Evolutionary conservation across 1,140 invertebrate species (phyloP).

Genomic region (Pentalonia nigronervosa): DNA sequence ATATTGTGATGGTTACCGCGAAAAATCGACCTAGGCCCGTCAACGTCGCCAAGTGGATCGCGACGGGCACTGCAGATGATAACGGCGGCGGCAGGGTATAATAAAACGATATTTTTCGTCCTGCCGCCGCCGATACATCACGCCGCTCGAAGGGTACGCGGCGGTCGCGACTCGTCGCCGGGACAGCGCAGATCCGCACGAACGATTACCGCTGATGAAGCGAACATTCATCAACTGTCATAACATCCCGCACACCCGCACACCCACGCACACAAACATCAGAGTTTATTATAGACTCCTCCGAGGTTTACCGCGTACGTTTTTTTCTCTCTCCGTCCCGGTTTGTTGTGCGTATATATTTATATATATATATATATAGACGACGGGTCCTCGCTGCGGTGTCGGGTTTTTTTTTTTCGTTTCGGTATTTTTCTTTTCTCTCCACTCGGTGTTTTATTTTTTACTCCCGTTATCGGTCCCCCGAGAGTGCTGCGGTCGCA

Average conservation of each 20-base stretch:
- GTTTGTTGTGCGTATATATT: neutral
- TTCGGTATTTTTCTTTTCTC: slow-evolving; percentile 20
- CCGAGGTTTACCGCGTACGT: neutral
- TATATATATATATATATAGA: neutral
- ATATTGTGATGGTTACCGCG: neutral
- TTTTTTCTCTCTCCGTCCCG: neutral
- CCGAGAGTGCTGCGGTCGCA: neutral
- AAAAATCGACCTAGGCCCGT: neutral
- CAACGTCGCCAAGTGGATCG: neutral
- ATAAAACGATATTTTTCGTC: slow-evolving; percentile 56
- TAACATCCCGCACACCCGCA: neutral
- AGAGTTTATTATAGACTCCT: slow-evolving; percentile 11
- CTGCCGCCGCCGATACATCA: slow-evolving; percentile 18
- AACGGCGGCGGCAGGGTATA: slow-evolving; percentile 10
- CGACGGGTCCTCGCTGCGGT: neutral
- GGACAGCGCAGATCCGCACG: slow-evolving; percentile 32
- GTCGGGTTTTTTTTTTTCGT: neutral
- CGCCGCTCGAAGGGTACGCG: neutral
- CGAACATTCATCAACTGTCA: slow-evolving; percentile 56
- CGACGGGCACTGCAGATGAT: neutral
- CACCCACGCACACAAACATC: neutral
- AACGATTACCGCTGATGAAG: slow-evolving; percentile 57
- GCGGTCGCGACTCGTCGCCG: neutral
- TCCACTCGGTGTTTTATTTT: neutral
- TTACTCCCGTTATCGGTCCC: slow-evolving; percentile 46